Evolutionary conservation across 2,113 vertebrate genomes (phyloP).

Genomic region (Phoxinus phoxinus): DNA sequence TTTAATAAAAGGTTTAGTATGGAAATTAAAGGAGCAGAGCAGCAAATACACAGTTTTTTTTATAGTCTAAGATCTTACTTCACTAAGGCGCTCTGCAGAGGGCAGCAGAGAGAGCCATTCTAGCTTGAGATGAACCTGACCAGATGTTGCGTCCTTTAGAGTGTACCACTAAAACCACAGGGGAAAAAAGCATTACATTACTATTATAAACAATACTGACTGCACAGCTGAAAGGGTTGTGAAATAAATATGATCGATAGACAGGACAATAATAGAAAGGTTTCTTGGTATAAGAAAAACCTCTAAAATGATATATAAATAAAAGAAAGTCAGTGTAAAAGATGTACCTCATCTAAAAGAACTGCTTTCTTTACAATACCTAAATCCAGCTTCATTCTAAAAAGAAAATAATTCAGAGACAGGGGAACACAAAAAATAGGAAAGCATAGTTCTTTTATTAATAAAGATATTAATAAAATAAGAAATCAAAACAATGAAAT

Average conservation of each 20-base stretch:
- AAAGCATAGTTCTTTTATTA: not conserved
- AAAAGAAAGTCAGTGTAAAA: not conserved
- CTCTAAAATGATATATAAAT: not conserved
- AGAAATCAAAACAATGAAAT: not conserved
- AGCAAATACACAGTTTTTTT: not conserved
- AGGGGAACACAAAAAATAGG: not conserved
- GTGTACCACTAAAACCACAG: conserved; percentile 82
- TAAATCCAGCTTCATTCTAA: conserved; percentile 88
- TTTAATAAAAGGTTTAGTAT: conserved; percentile 2
- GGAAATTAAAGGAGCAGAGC: not conserved
- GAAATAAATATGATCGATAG: not conserved
- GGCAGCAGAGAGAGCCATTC: conserved; percentile 89
- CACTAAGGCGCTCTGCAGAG: conserved; percentile 82
- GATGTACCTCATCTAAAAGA: conserved; percentile 85
- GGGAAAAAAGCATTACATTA: not conserved
- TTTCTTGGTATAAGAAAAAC: not conserved
- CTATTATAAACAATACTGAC: not conserved
- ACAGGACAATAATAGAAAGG: not conserved
- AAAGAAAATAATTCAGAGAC: conserved; percentile 13
- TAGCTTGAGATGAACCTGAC: conserved; percentile 85
- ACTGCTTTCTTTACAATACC: conserved; percentile 84
- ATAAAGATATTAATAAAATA: not conserved
- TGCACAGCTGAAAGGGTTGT: not conserved
- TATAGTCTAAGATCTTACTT: conserved; percentile 73
- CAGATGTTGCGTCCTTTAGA: conserved; percentile 80